phyloP scores from a whole-genome alignment of 2,113 vertebrate genomes.

The Cyprinodon variegatus region DNA sequence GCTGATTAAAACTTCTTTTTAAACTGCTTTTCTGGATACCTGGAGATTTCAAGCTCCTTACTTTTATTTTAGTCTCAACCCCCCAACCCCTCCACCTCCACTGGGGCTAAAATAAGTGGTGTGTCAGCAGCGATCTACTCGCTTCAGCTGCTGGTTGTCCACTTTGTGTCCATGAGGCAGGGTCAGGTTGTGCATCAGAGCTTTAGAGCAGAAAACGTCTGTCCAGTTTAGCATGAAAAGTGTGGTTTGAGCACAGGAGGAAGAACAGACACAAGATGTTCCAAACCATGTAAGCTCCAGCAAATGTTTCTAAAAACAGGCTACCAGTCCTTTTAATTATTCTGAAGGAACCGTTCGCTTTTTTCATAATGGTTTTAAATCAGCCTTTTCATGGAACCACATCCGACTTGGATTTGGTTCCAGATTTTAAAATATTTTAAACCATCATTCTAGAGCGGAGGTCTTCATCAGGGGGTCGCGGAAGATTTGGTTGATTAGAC shows the following conservation, averaged over 20 bases:
- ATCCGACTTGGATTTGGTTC: too few species aligned
- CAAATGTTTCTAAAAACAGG: too few species aligned
- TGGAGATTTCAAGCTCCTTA: background rate
- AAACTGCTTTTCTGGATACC: background rate
- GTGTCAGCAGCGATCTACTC: background rate
- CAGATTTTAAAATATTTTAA: too few species aligned
- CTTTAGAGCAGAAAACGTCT: constrained; percentile 2
- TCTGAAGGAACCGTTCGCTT: too few species aligned
- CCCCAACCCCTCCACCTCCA: background rate
- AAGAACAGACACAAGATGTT: background rate
- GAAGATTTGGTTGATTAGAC: background rate
- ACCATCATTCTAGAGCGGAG: too few species aligned
- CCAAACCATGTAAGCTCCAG: background rate
- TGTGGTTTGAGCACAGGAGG: too few species aligned
- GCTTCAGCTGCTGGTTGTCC: background rate
- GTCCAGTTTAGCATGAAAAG: background rate
- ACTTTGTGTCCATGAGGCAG: background rate
- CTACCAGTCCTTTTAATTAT: too few species aligned
- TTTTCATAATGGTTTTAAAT: too few species aligned
- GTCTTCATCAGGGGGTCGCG: too few species aligned
- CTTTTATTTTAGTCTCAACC: background rate
- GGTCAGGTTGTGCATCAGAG: background rate
- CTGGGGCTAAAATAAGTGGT: background rate
- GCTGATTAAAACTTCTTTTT: background rate
- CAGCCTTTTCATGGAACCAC: too few species aligned